A percentile compares a stretch with the other conserved stretches of the same genome.
Conservation (phyloP, 2,888 invertebrate species). For the Caenorhabditis afra region DNA sequence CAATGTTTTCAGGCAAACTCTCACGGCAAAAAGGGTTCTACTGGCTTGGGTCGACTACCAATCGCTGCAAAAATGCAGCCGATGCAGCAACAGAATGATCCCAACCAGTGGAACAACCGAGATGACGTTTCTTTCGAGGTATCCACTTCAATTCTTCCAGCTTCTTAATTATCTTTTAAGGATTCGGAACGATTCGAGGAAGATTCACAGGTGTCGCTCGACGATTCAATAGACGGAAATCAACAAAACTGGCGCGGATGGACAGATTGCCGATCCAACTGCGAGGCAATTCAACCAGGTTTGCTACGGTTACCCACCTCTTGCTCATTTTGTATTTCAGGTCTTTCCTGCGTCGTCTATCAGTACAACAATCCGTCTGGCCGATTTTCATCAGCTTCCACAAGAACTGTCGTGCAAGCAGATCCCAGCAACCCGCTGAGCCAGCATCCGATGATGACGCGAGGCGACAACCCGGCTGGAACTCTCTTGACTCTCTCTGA, state of each 20-base stretch:
- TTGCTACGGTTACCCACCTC: too few relatives aligned
- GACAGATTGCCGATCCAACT: slow-evolving; percentile 20
- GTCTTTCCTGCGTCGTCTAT: slow-evolving; percentile 50
- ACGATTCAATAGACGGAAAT: slow-evolving; percentile 35
- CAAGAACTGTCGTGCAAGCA: slow-evolving; percentile 42
- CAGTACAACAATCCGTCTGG: slow-evolving; percentile 53
- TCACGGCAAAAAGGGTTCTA: slow-evolving; percentile 16
- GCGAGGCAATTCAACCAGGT: slow-evolving; percentile 53
- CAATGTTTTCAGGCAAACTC: slow-evolving; percentile 4
- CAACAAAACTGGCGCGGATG: slow-evolving; percentile 65
- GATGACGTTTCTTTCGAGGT: slow-evolving; percentile 63
- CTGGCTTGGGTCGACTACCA: slow-evolving; percentile 10
- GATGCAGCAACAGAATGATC: slow-evolving; percentile 30
- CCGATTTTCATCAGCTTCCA: slow-evolving; percentile 56
- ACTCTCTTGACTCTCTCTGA: slow-evolving; percentile 83
- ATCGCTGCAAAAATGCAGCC: slow-evolving; percentile 39
- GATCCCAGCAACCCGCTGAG: slow-evolving; percentile 31
- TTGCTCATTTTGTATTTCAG: slow-evolving; percentile 1
- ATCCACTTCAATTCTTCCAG: background rate
- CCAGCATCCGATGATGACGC: slow-evolving; percentile 37
- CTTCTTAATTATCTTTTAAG: slow-evolving; percentile 40
- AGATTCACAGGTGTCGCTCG: slow-evolving; percentile 63
- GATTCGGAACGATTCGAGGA: slow-evolving; percentile 78
- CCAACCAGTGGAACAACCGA: slow-evolving; percentile 33
- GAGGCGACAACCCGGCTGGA: slow-evolving; percentile 29